These are phyloP conservation scores for Zelostemma sp. DNA, from an alignment of 1,140 invertebrate species.

Conservation along the genomic window DNA sequence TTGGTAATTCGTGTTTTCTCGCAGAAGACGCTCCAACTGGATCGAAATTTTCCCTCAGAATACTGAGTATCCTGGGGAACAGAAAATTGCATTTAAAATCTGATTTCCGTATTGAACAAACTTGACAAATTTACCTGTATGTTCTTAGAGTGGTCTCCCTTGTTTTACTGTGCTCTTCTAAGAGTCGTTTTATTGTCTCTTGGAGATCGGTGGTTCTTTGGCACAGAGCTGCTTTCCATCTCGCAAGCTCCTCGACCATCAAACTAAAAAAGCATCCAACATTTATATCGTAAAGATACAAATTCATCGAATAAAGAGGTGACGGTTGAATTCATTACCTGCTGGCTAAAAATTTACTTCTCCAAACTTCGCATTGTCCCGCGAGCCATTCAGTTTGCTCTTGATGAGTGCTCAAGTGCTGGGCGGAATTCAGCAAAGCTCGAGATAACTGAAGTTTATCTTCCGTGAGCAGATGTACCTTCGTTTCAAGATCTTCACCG, in stretches of 20 bases:
- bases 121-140: constrained; percentile 67
- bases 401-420: constrained; percentile 87
- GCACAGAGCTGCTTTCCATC: constrained; percentile 85
- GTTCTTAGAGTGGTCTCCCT: constrained; percentile 79
- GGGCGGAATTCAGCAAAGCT: constrained; percentile 86
- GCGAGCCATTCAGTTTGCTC: constrained; percentile 93
- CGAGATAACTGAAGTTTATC: constrained; percentile 90
- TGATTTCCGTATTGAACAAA: not conserved
- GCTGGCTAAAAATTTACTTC: constrained; percentile 94
- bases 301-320: not conserved
- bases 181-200: constrained; percentile 78
- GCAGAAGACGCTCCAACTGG: constrained; percentile 51
- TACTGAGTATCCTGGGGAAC: constrained; percentile 57
- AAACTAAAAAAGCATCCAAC: constrained; percentile 72
- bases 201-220: constrained; percentile 82
- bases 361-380: constrained; percentile 95
- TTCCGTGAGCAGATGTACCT: constrained; percentile 89
- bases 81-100: constrained; percentile 2
- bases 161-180: constrained; percentile 81
- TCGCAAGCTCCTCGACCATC: constrained; percentile 90
- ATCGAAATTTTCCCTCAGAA: constrained; percentile 67
- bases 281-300: constrained; percentile 6
- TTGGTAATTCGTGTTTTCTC: constrained; percentile 58
- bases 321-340: constrained; percentile 72
- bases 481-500: constrained; percentile 91